Base-by-base conservation (phyloP, 2,113 vertebrate genomes). In the Elaphurus davidianus region DNA sequence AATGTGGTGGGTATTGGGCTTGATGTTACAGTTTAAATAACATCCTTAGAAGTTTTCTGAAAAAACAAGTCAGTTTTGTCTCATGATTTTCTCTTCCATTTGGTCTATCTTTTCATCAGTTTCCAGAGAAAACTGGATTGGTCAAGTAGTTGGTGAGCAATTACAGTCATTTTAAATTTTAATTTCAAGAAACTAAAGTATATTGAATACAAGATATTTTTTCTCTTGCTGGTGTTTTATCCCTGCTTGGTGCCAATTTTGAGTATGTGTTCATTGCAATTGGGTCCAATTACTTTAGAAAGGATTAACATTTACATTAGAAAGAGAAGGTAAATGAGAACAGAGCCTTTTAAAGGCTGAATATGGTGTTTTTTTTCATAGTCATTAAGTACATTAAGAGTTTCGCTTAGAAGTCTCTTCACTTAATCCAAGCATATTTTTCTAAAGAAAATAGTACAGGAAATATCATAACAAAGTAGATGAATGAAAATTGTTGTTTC, bases 141-240 rank as follows among this genome's bases (percentile, higher is more conserved):
- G 86, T 97, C 96, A 85, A 71, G 54, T 64, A 60, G 92, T 81
- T 82, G 93, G 67, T 79, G 57, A 92, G 47, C 47, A 91, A 92
- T 96, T 97, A 81, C 91, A 92, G 45, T 67, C 89, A 94, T 81
- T 97, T 97, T 67, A 94, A 9, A 52, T 97, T 97, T 97, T 97
- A 96, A 97, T 89, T 94, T 86, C 30, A 84, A 91, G 57, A 92
- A 97, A 95, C 92, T 78, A 60, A 96, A 97, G 62, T 76, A 76
- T 82, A 40, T 67, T 94, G 87, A 96, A 78, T 67, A 47, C n/a
- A 71, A 71, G 89, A 81, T 67, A 25, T 7, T 97, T 93, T 87
- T 52, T 30, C 54, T 30, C 59, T 50, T 97, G 88, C 45, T 91
- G 30, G 59, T 36, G 50, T 95, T 79, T 91, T 78, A 86, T 96